Evolutionary conservation across 92 coral and sea anemone genomes (phyloP).

Genomic region (Chrysogorgia sp.): DNA sequence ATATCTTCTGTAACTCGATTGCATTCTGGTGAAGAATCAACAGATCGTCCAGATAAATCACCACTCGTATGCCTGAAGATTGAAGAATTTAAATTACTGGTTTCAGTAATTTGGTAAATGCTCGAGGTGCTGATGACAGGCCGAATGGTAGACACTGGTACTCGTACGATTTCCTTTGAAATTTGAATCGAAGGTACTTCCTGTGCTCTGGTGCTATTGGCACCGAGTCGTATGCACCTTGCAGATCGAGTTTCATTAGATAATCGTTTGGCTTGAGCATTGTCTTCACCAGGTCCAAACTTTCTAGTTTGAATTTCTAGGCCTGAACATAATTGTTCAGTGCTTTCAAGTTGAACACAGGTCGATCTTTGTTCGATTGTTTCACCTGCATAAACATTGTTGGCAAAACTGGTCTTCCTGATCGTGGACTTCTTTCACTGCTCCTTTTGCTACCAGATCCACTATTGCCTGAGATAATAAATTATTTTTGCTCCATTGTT

Average conservation of each 20-base stretch:
- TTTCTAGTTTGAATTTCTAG: conserved; percentile 65
- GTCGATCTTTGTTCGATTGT: conserved; percentile 36
- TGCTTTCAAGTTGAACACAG: conserved; percentile 43
- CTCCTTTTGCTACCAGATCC: conserved; percentile 52
- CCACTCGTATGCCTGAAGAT: conserved; percentile 8
- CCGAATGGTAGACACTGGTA: conserved; percentile 44
- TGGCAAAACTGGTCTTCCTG: conserved; percentile 50
- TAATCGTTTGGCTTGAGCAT: conserved; percentile 54
- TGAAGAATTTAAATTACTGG: background rate
- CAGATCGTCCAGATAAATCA: too few relatives aligned
- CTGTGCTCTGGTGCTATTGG: conserved; percentile 29
- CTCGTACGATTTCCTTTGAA: conserved; percentile 51
- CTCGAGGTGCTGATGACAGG: background rate
- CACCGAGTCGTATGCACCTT: conserved; percentile 40
- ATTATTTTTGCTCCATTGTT: conserved; percentile 19
- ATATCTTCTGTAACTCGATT: too few relatives aligned
- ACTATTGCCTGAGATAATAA: conserved; percentile 48
- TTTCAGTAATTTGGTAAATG: conserved; percentile 29
- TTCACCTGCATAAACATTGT: conserved; percentile 23
- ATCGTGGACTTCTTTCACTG: conserved; percentile 24
- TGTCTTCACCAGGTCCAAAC: conserved; percentile 50
- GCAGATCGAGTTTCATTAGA: conserved; percentile 34
- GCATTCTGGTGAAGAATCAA: too few relatives aligned
- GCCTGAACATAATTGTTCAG: conserved; percentile 57
- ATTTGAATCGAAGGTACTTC: conserved; percentile 40